Conservation (phyloP, 2,113 vertebrate species). For the Cervus canadensis region DNA sequence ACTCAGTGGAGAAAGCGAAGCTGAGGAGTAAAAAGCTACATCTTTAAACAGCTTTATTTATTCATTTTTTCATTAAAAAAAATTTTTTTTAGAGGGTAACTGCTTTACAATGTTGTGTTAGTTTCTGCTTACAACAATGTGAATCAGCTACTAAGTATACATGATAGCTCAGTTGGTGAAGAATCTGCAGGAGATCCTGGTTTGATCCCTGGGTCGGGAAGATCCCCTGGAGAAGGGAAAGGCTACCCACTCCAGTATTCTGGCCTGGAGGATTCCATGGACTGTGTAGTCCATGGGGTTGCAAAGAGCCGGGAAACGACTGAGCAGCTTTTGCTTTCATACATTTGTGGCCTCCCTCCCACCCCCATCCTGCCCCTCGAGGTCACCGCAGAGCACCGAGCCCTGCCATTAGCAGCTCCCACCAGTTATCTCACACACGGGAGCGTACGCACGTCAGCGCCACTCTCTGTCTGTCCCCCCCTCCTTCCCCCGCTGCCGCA, state of each 20-base stretch:
- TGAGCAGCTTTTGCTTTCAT: background rate
- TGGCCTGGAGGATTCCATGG: background rate
- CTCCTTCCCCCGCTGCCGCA: background rate
- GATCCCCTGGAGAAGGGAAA: background rate
- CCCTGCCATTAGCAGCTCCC: background rate
- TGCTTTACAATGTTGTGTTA: background rate
- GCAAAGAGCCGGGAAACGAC: background rate
- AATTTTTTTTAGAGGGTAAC: background rate
- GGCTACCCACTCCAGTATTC: background rate
- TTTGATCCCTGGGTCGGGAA: background rate
- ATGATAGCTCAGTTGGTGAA: background rate
- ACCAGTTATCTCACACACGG: rapidly evolving
- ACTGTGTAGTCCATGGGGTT: background rate
- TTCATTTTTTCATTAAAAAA: background rate
- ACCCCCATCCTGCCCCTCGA: background rate
- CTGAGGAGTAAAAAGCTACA: background rate
- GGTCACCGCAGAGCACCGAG: background rate
- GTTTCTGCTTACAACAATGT: background rate
- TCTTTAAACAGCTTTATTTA: background rate
- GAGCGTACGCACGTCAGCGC: background rate
- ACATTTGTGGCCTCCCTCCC: background rate
- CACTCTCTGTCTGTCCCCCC: background rate
- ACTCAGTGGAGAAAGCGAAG: background rate
- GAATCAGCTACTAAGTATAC: background rate
- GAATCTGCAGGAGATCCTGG: background rate